These are phyloP conservation scores for Acronicta aceris DNA, from an alignment of 2,888 invertebrate species.

Conservation along the genomic window DNA sequence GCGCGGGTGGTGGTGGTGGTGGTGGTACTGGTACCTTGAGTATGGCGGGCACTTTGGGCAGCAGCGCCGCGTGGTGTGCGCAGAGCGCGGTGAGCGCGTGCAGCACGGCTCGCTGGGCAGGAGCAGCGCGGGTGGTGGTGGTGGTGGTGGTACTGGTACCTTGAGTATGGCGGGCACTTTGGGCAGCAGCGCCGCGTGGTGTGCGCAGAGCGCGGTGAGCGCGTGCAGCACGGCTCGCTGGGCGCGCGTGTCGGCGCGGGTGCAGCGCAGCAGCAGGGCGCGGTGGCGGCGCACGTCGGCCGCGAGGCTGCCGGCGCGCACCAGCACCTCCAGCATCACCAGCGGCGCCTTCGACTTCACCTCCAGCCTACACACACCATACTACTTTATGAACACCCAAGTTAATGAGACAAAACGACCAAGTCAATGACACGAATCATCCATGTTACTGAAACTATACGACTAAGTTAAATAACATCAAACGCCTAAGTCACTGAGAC, in stretches of 20 bases:
- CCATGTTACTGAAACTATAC: too few species aligned
- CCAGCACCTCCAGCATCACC: conserved; percentile 97
- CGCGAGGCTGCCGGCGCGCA: conserved; percentile 91
- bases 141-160: conserved; percentile 53
- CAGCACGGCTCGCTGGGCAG: conserved; percentile 97
- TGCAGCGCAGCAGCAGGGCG: conserved; percentile 94
- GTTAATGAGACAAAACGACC: too few species aligned
- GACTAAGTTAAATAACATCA: too few species aligned
- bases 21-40: conserved; percentile 75
- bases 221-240: conserved; percentile 98
- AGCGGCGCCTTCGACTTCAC: conserved; percentile 98
- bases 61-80: conserved; percentile 93
- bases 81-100: conserved; percentile 96
- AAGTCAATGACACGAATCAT: too few species aligned
- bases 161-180: conserved; percentile 97
- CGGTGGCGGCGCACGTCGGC: conserved; percentile 94
- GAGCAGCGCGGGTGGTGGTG: conserved; percentile 92
- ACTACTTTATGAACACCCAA: background rate
- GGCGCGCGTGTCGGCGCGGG: conserved; percentile 93
- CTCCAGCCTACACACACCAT: conserved; percentile 90
- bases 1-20: conserved; percentile 92
- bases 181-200: conserved; percentile 94
- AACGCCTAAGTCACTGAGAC: too few species aligned
- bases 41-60: conserved; percentile 93
- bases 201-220: conserved; percentile 96